phyloP scores from a whole-genome alignment of 2,888 invertebrate genomes.

The Liodrosophila aerea region DNA sequence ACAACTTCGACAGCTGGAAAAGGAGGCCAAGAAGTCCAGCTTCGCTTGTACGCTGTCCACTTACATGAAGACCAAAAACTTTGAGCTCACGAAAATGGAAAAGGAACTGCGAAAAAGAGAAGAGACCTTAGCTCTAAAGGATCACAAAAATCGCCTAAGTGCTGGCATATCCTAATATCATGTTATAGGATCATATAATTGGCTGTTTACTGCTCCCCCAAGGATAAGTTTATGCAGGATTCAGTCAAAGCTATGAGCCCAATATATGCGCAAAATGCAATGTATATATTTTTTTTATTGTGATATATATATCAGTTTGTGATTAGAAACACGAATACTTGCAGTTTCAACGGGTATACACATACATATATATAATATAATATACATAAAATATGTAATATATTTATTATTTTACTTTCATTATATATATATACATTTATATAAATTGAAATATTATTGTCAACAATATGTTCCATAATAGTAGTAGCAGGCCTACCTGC shows the following conservation, averaged over 20 bases:
- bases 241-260: constrained; percentile 6
- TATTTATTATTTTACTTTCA: constrained; percentile 43
- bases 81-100: constrained; percentile 52
- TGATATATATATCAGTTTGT: constrained; percentile 28
- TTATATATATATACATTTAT: constrained; percentile 42
- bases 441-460: constrained; percentile 73
- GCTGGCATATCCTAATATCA: neutral
- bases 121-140: constrained; percentile 40
- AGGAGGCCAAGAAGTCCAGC: constrained; percentile 41
- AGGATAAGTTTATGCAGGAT: neutral
- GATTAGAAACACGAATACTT: constrained; percentile 33
- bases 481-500: constrained; percentile 49
- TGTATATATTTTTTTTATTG: constrained; percentile 15
- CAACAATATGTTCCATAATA: constrained; percentile 71
- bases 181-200: neutral
- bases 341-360: constrained; percentile 36
- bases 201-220: constrained; percentile 2
- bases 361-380: constrained; percentile 27
- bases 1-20: constrained; percentile 48
- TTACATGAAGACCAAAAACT: constrained; percentile 62
- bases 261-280: neutral
- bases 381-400: constrained; percentile 43
- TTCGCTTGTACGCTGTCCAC: constrained; percentile 44
- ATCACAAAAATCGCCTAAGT: constrained; percentile 20
- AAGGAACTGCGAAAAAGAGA: no score